Conservation (phyloP, 2,888 invertebrate species). For the Rhopalosiphum nymphaeae region DNA sequence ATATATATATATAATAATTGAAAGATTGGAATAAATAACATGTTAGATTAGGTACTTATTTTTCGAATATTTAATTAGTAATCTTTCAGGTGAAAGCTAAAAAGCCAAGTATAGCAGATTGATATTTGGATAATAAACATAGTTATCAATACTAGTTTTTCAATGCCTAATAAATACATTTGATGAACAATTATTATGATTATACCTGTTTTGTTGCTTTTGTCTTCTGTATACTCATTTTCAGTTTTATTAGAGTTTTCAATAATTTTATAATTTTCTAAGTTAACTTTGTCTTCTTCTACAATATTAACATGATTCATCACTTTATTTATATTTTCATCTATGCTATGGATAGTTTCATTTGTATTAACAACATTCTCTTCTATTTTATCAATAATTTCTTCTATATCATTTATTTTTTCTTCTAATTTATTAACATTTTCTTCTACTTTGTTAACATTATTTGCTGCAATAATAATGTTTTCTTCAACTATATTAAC, state of each 20-base stretch:
- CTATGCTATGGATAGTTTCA: not conserved
- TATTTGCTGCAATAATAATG: not conserved
- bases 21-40: not conserved
- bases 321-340: not conserved
- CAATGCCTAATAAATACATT: not conserved
- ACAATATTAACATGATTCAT: not conserved
- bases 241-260: slow-evolving; percentile 24
- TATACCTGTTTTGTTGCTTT: not conserved
- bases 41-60: not conserved
- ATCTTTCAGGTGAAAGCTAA: not conserved
- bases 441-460: not conserved
- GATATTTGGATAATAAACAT: not conserved
- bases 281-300: not conserved
- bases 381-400: not conserved
- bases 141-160: not conserved
- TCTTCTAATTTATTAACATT: not conserved
- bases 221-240: not conserved
- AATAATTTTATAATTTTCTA: not conserved
- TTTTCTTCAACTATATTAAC: not conserved
- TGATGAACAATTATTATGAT: not conserved
- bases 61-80: not conserved
- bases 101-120: not conserved
- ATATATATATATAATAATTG: not conserved
- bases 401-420: not conserved
- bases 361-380: not conserved